phyloP scores from a whole-genome alignment of 2,113 vertebrate species.

The Pelmatolapia mariae region DNA sequence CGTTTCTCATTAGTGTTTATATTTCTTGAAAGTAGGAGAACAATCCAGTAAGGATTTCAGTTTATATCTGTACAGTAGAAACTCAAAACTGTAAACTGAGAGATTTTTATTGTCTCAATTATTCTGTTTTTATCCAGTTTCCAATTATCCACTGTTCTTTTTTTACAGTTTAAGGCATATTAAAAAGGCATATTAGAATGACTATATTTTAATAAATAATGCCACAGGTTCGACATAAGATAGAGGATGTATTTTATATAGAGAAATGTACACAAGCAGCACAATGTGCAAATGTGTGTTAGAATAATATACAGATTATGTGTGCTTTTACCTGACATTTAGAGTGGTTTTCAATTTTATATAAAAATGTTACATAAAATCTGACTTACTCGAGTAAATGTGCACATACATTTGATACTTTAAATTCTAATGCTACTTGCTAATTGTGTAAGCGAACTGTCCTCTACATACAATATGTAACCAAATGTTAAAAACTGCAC shows the following conservation, averaged over 20 bases:
- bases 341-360: background rate
- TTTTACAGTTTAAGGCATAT: background rate
- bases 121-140: background rate
- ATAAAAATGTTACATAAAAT: background rate
- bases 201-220: background rate
- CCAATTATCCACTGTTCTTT: background rate
- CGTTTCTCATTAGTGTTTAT: slow-evolving; percentile 18
- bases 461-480: background rate
- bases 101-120: background rate
- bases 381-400: background rate
- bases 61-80: background rate
- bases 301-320: background rate
- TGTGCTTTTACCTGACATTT: background rate
- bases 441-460: background rate
- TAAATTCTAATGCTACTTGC: background rate
- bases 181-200: background rate
- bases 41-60: background rate
- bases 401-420: background rate
- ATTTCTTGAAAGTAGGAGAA: background rate
- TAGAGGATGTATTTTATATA: rapidly evolving
- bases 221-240: background rate
- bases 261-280: background rate
- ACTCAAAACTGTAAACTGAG: background rate
- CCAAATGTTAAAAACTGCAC: background rate
- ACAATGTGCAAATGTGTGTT: background rate